Base-by-base conservation (phyloP, 2,888 invertebrate genomes). In the Cepaea hortensis region DNA sequence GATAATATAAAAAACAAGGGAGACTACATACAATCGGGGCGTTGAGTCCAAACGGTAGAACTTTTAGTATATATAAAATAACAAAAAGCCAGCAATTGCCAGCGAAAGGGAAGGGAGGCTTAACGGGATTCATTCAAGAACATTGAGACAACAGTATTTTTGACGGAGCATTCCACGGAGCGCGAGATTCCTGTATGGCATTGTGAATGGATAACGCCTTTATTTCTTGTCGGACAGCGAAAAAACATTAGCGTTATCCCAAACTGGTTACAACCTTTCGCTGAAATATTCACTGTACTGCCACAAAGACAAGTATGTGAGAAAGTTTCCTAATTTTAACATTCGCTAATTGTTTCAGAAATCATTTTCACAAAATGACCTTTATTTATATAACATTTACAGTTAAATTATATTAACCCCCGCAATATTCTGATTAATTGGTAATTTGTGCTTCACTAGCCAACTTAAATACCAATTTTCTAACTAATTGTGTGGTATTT, bases 151-250 rank as follows among this genome's bases (percentile, higher is more conserved):
- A 3, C 2, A 62, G 61, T 79, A 62, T 79, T 55, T 61, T 61
- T 61, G 11, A 11, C 13, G 61, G 79, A 15, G 79, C 46, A 23
- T 62, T 68, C 62, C 18, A 23, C 35, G 23, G 11, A 9, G 15
- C 62, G 62, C 79, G 62, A 0, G 62, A 18, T 61, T 62, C 23
- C 61, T 6, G 62, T 35, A 35, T 13, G 62, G 4, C 62, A 62
- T 79, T 79, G 79, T 79, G 79, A 79, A 79, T 79, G 79, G 62
- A 79, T 35, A 79, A 23, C 35, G 23, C 23, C 35, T 79, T 79
- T 23, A 35, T 79, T n/a, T 15, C 79, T 50, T 79, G 35, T 35
- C 11, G 55, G 62, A 23, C 79, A 35, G n/a, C 2, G 62, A 3
- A 23, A 35, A n/a, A 55, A 13, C 61, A 13, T 35, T 79, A 61